These are phyloP conservation scores for Papilio aristodemus DNA, from an alignment of 1,140 invertebrate genomes.

Conservation along the genomic window DNA sequence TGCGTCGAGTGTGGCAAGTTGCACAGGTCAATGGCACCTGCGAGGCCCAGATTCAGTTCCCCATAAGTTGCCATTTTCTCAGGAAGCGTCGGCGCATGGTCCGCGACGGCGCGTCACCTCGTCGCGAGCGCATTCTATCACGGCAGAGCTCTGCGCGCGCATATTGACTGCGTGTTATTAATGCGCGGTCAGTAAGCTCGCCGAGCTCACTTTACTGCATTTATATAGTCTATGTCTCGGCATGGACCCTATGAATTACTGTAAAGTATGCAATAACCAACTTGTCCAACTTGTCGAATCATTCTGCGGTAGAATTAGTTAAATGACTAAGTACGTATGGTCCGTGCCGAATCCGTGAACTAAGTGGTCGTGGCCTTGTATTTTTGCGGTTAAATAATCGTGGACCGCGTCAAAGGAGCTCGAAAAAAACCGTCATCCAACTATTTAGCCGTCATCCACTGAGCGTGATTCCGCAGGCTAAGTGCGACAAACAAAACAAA, in stretches of 20 bases:
- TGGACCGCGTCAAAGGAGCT: conserved; percentile 56
- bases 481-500: conserved; percentile 67
- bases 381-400: conserved; percentile 55
- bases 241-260: conserved; percentile 42
- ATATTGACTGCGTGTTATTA: conserved; percentile 71
- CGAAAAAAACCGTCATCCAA: conserved; percentile 65
- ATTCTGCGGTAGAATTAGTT: conserved; percentile 1
- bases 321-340: conserved; percentile 18
- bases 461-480: conserved; percentile 71
- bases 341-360: conserved; percentile 44
- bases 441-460: conserved; percentile 72
- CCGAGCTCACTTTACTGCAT: conserved; percentile 49
- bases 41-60: conserved; percentile 72
- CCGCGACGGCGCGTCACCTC: conserved; percentile 44
- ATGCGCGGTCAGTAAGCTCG: conserved; percentile 56
- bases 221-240: conserved; percentile 41
- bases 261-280: conserved; percentile 19
- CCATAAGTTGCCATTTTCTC: conserved; percentile 78
- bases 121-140: conserved; percentile 72
- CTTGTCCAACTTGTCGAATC: conserved; percentile 1
- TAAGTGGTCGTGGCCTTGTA: conserved; percentile 50
- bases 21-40: conserved; percentile 68
- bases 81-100: conserved; percentile 66
- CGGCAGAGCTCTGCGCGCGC: conserved; percentile 64
- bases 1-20: conserved; percentile 54